Percentiles rank a stretch among this genome's conserved stretches.
Conservation (phyloP, 1,140 invertebrate genomes). For the Lucilia cuprina region DNA sequence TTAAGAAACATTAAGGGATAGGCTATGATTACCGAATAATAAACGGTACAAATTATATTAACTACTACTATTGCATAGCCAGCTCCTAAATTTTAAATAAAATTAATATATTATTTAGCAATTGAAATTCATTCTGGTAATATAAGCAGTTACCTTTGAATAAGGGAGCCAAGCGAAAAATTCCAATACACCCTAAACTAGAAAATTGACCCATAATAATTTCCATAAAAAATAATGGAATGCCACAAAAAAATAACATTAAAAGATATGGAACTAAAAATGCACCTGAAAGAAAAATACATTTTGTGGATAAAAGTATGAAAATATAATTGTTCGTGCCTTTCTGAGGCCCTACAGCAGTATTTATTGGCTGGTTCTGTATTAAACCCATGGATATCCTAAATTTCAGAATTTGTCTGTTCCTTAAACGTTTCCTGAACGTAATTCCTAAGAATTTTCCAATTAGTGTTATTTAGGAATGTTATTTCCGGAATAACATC, state of each 20-base stretch:
- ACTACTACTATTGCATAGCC: constrained; percentile 85
- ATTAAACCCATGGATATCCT: background rate
- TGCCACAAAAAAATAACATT: constrained; percentile 79
- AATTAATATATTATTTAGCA: background rate
- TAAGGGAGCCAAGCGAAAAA: constrained; percentile 76
- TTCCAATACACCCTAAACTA: constrained; percentile 80
- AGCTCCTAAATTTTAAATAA: constrained; percentile 70
- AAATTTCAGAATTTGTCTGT: too few species aligned
- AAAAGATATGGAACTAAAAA: constrained; percentile 79
- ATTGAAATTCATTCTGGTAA: background rate
- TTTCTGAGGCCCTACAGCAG: background rate
- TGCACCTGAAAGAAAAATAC: constrained; percentile 66
- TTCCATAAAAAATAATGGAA: constrained; percentile 91
- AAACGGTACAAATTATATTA: constrained; percentile 88
- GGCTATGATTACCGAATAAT: constrained; percentile 92
- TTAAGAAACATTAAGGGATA: constrained; percentile 88
- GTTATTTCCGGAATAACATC: too few species aligned
- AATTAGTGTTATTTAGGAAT: too few species aligned
- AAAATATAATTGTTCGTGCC: too few species aligned
- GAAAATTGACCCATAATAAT: constrained; percentile 86
- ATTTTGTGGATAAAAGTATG: too few species aligned
- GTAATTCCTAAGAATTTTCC: too few species aligned
- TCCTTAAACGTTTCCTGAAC: too few species aligned
- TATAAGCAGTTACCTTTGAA: constrained; percentile 80
- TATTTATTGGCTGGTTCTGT: background rate